phyloP scores from a whole-genome alignment of 1,140 invertebrate species.

The Drosophila tristis region DNA sequence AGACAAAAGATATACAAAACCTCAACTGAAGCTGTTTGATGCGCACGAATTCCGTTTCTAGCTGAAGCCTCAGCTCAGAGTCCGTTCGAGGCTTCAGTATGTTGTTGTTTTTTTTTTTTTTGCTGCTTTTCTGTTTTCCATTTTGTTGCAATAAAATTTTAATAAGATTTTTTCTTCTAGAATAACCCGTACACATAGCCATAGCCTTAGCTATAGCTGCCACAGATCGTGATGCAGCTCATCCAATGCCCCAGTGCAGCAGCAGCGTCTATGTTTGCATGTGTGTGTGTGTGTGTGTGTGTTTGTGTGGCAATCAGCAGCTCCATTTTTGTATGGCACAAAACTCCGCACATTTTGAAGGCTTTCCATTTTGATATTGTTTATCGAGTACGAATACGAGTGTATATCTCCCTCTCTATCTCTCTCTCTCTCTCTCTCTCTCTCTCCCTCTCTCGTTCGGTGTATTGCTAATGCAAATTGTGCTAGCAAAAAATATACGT shows the following conservation, averaged over 20 bases:
- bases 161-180: conserved; percentile 70
- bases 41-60: conserved; percentile 82
- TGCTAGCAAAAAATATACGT: conserved; percentile 41
- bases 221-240: conserved; percentile 54
- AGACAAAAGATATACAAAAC: conserved; percentile 74
- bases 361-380: conserved; percentile 66
- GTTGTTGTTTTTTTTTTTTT: conserved; percentile 43
- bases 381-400: conserved; percentile 59
- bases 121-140: conserved; percentile 33
- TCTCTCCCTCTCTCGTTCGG: neutral
- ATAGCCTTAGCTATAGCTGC: conserved; percentile 21
- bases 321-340: conserved; percentile 75
- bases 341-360: conserved; percentile 54
- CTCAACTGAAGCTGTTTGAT: conserved; percentile 76
- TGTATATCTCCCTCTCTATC: neutral
- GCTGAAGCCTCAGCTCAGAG: conserved; percentile 48
- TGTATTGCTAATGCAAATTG: conserved; percentile 59
- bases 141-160: conserved; percentile 81
- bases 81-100: conserved; percentile 29
- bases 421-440: no score
- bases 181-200: conserved; percentile 43
- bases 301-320: conserved; percentile 61
- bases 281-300: neutral
- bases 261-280: conserved; percentile 8
- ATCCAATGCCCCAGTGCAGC: conserved; percentile 35